These are phyloP conservation scores for Neosalanx taihuensis DNA, from an alignment of 2,797 vertebrate genomes.

Conservation along the genomic window DNA sequence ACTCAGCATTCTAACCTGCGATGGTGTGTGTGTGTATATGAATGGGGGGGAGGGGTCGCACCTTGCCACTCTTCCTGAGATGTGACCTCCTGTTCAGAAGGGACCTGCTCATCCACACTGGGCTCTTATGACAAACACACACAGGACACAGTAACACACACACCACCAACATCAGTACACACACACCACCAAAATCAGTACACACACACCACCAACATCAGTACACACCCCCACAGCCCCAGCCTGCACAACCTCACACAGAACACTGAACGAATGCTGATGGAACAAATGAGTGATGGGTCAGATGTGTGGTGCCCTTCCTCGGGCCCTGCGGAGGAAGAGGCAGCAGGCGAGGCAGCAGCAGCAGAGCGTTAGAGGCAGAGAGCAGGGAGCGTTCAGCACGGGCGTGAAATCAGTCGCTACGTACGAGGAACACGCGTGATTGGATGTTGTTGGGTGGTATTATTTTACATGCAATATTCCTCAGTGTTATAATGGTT, in stretches of 20 bases:
- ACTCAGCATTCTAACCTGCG: neutral
- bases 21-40: neutral
- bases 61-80: slow-evolving; percentile 64
- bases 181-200: neutral
- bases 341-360: neutral
- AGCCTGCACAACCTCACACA: neutral
- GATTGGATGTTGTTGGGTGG: neutral
- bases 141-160: slow-evolving; percentile 52
- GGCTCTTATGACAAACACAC: slow-evolving; percentile 68
- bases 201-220: slow-evolving; percentile 16
- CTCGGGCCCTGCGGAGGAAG: slow-evolving; percentile 2
- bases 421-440: neutral
- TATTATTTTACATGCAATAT: too few species aligned
- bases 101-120: slow-evolving; percentile 65
- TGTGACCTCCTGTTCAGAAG: slow-evolving; percentile 61
- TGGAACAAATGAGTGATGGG: slow-evolving; percentile 2
- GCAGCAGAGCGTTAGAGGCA: neutral
- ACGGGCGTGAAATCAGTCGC: too few species aligned
- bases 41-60: slow-evolving; percentile 45
- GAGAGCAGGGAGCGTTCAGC: too few species aligned
- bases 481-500: too few species aligned
- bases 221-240: too few species aligned
- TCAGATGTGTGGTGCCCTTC: too few species aligned
- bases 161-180: slow-evolving; percentile 26
- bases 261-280: slow-evolving; percentile 22